Conservation (phyloP, 2,113 vertebrate species). For the Parotia lawesii region DNA sequence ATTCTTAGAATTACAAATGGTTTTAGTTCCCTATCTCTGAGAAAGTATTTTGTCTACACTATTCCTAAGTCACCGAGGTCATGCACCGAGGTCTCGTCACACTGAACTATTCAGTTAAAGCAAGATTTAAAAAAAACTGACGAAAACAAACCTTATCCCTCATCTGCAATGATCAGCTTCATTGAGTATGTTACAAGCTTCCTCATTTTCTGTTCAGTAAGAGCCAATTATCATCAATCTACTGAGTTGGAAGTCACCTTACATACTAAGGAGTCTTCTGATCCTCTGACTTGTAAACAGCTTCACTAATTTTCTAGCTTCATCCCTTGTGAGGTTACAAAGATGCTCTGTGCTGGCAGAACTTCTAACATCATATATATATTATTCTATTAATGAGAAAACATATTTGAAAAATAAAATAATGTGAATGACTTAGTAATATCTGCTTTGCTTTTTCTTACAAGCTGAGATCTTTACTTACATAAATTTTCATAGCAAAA, state of each 20-base stretch:
- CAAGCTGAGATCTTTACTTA: neutral
- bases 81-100: neutral
- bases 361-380: neutral
- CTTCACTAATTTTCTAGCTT: neutral
- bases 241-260: neutral
- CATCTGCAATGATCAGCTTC: neutral
- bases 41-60: neutral
- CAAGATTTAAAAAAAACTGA: neutral
- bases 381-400: neutral
- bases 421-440: neutral
- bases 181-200: neutral
- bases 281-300: neutral
- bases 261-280: neutral
- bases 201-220: conserved; percentile 8
- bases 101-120: neutral
- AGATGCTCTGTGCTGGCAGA: neutral
- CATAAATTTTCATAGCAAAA: neutral
- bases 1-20: neutral
- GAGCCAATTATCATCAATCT: neutral
- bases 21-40: neutral
- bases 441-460: neutral
- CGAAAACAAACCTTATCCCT: neutral
- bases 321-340: neutral
- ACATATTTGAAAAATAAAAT: neutral
- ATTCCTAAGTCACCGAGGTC: neutral